Evolutionary conservation across 1,140 invertebrate genomes (phyloP), one percentile per base, ranked within the genome.

Genomic region (Pseudomyrmex gracilis): DNA sequence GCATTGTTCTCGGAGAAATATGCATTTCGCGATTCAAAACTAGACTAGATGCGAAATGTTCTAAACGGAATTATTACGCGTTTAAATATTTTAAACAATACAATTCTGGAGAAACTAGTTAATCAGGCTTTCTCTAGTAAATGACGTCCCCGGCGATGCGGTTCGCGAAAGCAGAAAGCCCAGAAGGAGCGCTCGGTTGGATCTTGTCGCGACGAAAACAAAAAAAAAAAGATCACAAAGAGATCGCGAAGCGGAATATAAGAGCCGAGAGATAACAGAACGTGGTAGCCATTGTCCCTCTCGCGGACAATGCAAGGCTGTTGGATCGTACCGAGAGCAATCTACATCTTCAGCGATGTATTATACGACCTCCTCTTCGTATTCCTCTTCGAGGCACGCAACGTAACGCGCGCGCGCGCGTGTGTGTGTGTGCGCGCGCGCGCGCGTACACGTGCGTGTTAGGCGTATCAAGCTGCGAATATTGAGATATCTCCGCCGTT

Each of bases 341-440:
- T 93, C 93, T 93, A 91, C 92, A 93, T 93, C 92, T 93, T 91
- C 88, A 85, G 85, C 91, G 88, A 93, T 92, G 92, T 91, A 93
- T 93, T 90, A 91, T 93, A 89, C 77, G 83, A 87, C 71, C 83
- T 73, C 53, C 84, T 87, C 85, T 85, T 84, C 82, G 70, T 34
- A 34, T 34, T 5, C 34, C 34, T 34, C 34, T 34, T 34, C 5
- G 34, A 34, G 66, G 24, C 17, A 49, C 24, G 17, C 20, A 22
- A 12, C 15, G 10, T 24, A 45, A 15, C n/a, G 51, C 51, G n/a
- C 77, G 24, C 57, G 51, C 24, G 71, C 61, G 68, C 24, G 71
- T 55, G 68, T 55, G 20, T 55, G 20, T 51, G 13, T 2, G 55
- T 53, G 49, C 1, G 43, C 45, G 22, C 0, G 10, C 1, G 20